Evolutionary conservation across 2,888 invertebrate genomes (phyloP).

Genomic region (Alentia gelatinosa): DNA sequence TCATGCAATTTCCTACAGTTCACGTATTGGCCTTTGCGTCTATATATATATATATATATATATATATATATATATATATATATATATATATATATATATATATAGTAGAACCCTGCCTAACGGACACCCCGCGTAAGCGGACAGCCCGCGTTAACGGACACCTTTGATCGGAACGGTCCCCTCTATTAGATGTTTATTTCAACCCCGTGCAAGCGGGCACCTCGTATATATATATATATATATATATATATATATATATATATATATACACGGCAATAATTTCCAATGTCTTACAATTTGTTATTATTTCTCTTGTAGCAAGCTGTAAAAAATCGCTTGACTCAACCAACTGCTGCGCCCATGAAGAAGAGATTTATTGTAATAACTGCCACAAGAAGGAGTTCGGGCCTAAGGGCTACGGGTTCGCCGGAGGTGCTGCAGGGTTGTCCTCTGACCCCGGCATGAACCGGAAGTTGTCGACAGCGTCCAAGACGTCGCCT

Average conservation of each 20-base stretch:
- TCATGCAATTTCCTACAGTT: too few species aligned
- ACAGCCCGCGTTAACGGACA: too few species aligned
- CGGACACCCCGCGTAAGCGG: too few species aligned
- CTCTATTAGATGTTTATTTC: too few species aligned
- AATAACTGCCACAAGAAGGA: conserved; percentile 93
- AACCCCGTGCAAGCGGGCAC: too few species aligned
- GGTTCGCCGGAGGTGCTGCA: conserved; percentile 81
- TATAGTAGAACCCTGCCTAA: too few species aligned
- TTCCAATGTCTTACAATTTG: neutral
- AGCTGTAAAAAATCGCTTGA: conserved; percentile 79
- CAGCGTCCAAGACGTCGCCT: neutral
- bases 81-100: too few species aligned
- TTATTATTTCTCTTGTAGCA: conserved; percentile 49
- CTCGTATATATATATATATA: neutral
- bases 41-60: too few species aligned
- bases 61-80: too few species aligned
- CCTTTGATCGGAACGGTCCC: too few species aligned
- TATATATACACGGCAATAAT: neutral
- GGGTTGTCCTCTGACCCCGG: conserved; percentile 66
- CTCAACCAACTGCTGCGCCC: conserved; percentile 88
- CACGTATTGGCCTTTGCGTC: too few species aligned
- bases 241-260: neutral
- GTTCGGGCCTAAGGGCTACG: conserved; percentile 91
- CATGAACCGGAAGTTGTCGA: neutral
- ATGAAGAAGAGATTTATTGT: conserved; percentile 95